phyloP scores from a whole-genome alignment of 2,113 vertebrate species.

The Buteo buteo region DNA sequence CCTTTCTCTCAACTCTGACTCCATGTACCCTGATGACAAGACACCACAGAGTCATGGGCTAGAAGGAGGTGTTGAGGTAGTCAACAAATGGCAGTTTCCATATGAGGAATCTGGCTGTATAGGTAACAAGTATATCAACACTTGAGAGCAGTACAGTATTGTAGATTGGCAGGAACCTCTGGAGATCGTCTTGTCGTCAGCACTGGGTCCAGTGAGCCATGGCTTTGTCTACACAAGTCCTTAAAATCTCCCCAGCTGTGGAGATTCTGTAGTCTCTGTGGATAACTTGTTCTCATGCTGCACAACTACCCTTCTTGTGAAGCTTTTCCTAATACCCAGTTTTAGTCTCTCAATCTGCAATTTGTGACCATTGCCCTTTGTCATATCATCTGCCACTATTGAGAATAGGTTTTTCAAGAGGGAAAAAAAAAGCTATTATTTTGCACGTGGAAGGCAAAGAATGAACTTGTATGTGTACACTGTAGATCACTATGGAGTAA shows the following conservation, averaged over 20 bases:
- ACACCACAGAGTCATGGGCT: not conserved
- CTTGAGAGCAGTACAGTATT: not conserved
- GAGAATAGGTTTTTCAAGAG: not conserved
- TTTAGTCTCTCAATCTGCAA: not conserved
- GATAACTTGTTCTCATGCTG: not conserved
- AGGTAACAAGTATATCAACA: not conserved
- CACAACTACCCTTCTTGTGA: not conserved
- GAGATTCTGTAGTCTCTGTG: not conserved
- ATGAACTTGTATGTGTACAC: not conserved
- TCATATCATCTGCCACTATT: not conserved
- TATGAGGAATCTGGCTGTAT: not conserved
- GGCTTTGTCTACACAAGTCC: not conserved
- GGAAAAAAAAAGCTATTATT: not conserved
- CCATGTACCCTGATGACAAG: not conserved
- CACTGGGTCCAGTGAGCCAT: not conserved
- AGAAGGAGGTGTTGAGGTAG: not conserved
- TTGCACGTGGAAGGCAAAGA: not conserved
- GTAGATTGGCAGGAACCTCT: not conserved
- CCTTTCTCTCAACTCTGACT: not conserved
- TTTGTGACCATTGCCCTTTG: not conserved
- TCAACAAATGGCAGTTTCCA: not conserved
- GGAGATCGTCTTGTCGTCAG: not conserved
- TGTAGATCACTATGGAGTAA: not conserved
- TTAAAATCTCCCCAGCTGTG: not conserved
- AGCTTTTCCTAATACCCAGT: not conserved